These are phyloP conservation scores for Cyprinodon brontotheroides DNA, from an alignment of 2,113 vertebrate genomes.

Conservation along the genomic window DNA sequence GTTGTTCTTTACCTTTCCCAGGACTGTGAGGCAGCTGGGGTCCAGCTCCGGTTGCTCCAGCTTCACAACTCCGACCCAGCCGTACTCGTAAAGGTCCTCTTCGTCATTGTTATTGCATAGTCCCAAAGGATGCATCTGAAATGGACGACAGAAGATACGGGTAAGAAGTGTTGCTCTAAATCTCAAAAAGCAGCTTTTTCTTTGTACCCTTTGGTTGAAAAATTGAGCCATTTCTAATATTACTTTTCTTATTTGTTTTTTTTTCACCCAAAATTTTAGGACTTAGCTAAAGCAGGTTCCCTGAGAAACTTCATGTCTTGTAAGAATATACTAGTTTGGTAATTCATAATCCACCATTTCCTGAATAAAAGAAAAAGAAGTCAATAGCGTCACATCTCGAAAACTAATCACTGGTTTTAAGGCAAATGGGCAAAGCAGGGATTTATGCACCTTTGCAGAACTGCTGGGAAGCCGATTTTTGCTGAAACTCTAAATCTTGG, in stretches of 20 bases:
- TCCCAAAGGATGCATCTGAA: conserved; percentile 96
- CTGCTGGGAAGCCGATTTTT: conserved; percentile 18
- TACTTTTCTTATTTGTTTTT: background rate
- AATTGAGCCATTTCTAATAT: background rate
- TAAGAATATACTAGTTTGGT: conserved; percentile 8
- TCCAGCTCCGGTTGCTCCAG: conserved; percentile 96
- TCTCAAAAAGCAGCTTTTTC: background rate
- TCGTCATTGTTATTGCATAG: conserved; percentile 98
- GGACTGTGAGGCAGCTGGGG: conserved; percentile 94
- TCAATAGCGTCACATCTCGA: conserved; percentile 36
- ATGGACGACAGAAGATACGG: conserved; percentile 16
- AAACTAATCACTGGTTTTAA: conserved; percentile 24
- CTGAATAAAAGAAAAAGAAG: conserved; percentile 26
- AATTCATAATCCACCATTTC: conserved; percentile 43
- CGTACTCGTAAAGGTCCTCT: conserved; percentile 96
- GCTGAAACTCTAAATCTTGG: conserved; percentile 7
- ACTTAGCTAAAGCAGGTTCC: background rate
- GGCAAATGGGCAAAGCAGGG: conserved; percentile 35
- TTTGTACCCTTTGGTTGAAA: background rate
- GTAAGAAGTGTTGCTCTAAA: conserved; percentile 2
- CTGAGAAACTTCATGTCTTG: background rate
- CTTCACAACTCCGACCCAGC: conserved; percentile 99
- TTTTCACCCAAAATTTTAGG: background rate
- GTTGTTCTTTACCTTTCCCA: conserved; percentile 90
- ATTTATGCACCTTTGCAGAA: conserved; percentile 29